Evolutionary conservation across 2,888 invertebrate species (phyloP).

Genomic region (Tetragnatha montana): DNA sequence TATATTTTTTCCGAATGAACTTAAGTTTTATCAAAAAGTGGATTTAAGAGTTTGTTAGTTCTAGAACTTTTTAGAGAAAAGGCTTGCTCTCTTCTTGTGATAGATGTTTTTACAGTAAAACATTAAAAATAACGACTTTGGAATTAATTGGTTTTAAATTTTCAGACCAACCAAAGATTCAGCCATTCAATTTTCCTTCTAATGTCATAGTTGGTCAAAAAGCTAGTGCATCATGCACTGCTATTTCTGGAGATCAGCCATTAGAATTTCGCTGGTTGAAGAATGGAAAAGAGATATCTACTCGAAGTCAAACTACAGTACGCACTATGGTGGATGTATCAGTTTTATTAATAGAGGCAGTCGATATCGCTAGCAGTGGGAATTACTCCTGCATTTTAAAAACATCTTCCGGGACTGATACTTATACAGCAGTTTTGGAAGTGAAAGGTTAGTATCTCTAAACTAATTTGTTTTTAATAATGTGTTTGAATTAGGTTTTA

Average conservation of each 20-base stretch:
- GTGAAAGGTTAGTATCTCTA: constrained; percentile 48
- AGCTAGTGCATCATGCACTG: constrained; percentile 54
- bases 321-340: constrained; percentile 50
- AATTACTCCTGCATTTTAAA: constrained; percentile 58
- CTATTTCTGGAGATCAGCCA: constrained; percentile 50
- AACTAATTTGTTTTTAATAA: too few species aligned
- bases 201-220: constrained; percentile 65
- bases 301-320: constrained; percentile 20
- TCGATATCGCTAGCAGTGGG: constrained; percentile 25
- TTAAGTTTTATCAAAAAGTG: too few species aligned
- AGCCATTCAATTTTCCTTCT: constrained; percentile 55
- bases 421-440: constrained; percentile 42
- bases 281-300: constrained; percentile 51
- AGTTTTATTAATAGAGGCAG: constrained; percentile 51
- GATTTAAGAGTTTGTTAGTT: too few species aligned
- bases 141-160: neutral
- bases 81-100: neutral
- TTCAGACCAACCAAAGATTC: constrained; percentile 50
- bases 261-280: constrained; percentile 59
- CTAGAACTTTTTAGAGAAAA: neutral
- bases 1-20: too few species aligned
- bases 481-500: too few species aligned
- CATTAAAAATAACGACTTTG: neutral
- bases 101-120: neutral
- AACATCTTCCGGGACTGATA: constrained; percentile 28